A percentile compares a stretch with the other conserved stretches of the same genome.
Conservation (phyloP, 2,797 vertebrate species). For the Momotus momota region DNA sequence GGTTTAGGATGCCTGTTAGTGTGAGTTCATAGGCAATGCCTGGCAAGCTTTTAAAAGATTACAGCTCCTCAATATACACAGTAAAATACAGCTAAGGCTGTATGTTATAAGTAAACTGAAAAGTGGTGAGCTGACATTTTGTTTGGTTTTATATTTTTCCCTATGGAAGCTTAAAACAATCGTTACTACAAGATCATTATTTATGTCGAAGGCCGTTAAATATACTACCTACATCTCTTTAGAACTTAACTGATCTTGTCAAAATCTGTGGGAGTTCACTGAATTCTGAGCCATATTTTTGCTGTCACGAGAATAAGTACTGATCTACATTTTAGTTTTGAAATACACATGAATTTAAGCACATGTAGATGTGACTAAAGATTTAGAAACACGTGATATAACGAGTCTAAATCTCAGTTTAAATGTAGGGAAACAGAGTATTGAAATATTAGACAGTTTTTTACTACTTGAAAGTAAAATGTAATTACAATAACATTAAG, state of each 20-base stretch:
- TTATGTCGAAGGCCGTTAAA: background rate
- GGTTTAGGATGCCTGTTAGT: constrained; percentile 67
- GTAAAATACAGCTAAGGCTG: background rate
- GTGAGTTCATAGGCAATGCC: constrained; percentile 67
- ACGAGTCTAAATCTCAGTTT: background rate
- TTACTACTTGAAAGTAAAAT: background rate
- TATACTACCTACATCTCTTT: background rate
- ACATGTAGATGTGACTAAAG: background rate
- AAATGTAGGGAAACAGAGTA: background rate
- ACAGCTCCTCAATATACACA: constrained; percentile 8
- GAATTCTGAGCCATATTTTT: background rate
- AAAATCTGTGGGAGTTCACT: background rate
- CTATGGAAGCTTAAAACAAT: background rate
- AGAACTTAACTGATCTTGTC: background rate
- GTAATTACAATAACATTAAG: background rate
- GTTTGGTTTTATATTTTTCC: background rate
- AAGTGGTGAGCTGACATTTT: background rate
- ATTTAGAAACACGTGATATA: background rate
- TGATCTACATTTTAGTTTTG: background rate
- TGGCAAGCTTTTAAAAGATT: constrained; percentile 65
- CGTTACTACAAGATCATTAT: background rate
- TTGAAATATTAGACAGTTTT: background rate
- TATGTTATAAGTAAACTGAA: background rate
- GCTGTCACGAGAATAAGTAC: background rate
- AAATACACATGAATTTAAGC: background rate